Evolutionary conservation across 2,888 invertebrate genomes (phyloP), one percentile per base, ranked within the genome.

Genomic region (Philaethria dido): DNA sequence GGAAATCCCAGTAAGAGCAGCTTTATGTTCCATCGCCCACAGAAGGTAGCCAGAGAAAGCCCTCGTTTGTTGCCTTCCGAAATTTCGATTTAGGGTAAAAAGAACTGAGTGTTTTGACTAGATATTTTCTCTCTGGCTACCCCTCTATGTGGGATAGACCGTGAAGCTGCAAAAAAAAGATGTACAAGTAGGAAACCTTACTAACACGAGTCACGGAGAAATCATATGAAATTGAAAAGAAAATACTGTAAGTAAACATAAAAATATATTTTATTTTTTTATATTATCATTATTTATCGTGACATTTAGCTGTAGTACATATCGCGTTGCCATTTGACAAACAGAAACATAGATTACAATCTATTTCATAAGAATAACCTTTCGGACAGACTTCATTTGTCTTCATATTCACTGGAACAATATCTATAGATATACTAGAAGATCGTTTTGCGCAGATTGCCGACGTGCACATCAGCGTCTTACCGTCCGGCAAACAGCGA

Each of bases 291-390:
- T 54, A 60, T 64, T 72, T 45, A 1, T 69, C 71, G 16, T 63
- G 42, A 73, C 91, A 90, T 55, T 78, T 70, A 4, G 72, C 69
- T 1, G 86, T 83, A 0, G 90, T 86, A 72, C 91, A 92, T 9
- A 91, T 71, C 3, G 86, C 84, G 50, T 89, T 87, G 0, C 88
- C 89, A 55, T 85, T 87, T 0, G 76, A 71, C 48, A 89, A 70
- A 62, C 91, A 92, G 68, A 84, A 81, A 65, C 91, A 92, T 42
- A 80, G 60, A 62, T 92, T 91, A 57, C 91, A 92, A 22, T 83
- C 83, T 3, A 89, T 77, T 61, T 77, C 82, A 68, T 86, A 91
- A 0, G 81, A 82, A 14, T 78, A 75, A 0, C 89, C 88, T 59
- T 73, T 78, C 0, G 82, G 82, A 69, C 91, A 92, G 0, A 44